A percentile compares a stretch with the other conserved stretches of the same genome.
Conservation (phyloP, 2,797 vertebrate genomes). For the Centropyge bicolor region DNA sequence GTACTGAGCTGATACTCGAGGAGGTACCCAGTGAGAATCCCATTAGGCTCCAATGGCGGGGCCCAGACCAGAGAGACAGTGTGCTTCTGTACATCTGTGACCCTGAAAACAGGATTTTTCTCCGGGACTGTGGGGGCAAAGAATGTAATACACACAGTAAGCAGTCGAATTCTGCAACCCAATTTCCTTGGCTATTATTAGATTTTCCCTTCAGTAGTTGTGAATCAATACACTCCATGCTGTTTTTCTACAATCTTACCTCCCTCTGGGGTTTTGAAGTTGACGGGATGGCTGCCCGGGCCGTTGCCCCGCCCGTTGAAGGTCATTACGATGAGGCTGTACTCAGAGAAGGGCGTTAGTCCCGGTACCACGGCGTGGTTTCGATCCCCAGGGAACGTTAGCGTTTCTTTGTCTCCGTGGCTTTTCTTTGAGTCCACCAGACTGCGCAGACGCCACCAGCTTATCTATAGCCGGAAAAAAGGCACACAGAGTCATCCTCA, state of each 20-base stretch:
- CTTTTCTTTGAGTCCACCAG: slow-evolving; percentile 87
- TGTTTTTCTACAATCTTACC: slow-evolving; percentile 86
- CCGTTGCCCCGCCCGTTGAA: slow-evolving; percentile 94
- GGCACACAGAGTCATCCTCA: slow-evolving; percentile 18
- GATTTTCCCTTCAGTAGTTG: slow-evolving; percentile 67
- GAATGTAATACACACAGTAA: slow-evolving; percentile 60
- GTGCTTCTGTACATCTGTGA: slow-evolving; percentile 89
- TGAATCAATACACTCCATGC: slow-evolving; percentile 75
- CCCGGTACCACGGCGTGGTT: slow-evolving; percentile 87
- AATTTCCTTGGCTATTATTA: slow-evolving; percentile 72
- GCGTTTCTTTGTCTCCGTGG: slow-evolving; percentile 87
- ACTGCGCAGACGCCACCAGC: slow-evolving; percentile 93
- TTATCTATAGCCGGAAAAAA: slow-evolving; percentile 84
- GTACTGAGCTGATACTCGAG: slow-evolving; percentile 96
- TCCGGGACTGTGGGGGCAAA: slow-evolving; percentile 89
- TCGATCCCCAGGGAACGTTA: slow-evolving; percentile 88
- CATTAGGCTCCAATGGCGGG: slow-evolving; percentile 90
- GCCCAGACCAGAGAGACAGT: slow-evolving; percentile 91
- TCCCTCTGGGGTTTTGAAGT: slow-evolving; percentile 96
- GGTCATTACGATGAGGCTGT: slow-evolving; percentile 91
- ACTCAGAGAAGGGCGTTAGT: slow-evolving; percentile 93
- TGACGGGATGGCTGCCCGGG: slow-evolving; percentile 90
- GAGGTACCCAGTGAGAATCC: slow-evolving; percentile 91
- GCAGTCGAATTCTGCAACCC: slow-evolving; percentile 51
- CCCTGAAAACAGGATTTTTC: slow-evolving; percentile 90